A percentile compares a stretch with the other conserved stretches of the same genome.
phyloP scores from a whole-genome alignment of 2,113 vertebrate genomes.

The Empidonax alnorum region DNA sequence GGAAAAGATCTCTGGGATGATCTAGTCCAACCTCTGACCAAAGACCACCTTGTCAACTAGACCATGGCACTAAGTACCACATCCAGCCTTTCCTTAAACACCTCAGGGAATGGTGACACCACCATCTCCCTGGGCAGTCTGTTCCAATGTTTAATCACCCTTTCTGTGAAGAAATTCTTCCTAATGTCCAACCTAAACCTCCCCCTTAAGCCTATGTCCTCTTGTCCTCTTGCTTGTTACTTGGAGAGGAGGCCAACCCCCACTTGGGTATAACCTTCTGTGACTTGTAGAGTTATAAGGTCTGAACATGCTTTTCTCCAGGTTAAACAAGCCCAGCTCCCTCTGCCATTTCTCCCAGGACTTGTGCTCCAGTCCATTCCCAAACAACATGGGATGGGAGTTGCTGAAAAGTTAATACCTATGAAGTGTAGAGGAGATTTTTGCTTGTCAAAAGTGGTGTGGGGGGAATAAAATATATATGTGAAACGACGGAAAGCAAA shows the following conservation, averaged over 20 bases:
- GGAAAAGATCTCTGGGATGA: not conserved
- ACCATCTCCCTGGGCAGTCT: not conserved
- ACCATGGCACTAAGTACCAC: not conserved
- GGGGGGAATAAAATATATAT: not conserved
- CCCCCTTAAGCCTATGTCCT: no score
- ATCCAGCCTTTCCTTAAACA: not conserved
- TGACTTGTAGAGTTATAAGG: no score
- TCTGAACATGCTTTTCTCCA: no score
- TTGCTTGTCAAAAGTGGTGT: not conserved
- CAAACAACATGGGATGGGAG: rapidly evolving
- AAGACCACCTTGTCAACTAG: not conserved
- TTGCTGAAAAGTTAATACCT: not conserved
- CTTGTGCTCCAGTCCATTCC: no score
- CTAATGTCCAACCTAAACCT: no score
- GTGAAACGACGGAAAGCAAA: not conserved
- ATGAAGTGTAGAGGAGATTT: not conserved
- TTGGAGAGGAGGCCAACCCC: no score
- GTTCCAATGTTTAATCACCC: not conserved
- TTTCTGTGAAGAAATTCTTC: no score
- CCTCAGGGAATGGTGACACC: not conserved
- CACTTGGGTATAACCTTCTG: no score
- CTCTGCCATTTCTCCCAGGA: no score
- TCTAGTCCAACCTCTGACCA: not conserved
- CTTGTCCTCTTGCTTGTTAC: no score
- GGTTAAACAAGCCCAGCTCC: no score